Conservation (phyloP, 2,113 vertebrate species). For the Hemiprocne comata region DNA sequence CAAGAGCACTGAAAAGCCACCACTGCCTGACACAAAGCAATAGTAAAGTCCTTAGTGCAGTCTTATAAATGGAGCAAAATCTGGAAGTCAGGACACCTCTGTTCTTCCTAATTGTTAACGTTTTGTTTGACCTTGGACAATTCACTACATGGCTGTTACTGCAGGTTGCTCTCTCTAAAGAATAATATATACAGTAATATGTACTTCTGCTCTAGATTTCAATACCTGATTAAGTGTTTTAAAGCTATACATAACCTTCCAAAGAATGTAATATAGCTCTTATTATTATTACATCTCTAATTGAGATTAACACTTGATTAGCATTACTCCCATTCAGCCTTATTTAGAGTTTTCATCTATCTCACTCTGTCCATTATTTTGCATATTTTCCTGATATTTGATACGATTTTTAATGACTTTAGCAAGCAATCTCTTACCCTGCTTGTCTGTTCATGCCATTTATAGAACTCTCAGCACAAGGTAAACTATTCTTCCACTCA, state of each 20-base stretch:
- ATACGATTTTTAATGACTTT: background rate
- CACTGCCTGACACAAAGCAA: background rate
- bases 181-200: background rate
- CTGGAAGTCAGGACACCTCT: background rate
- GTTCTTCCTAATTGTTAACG: background rate
- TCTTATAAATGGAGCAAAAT: background rate
- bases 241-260: background rate
- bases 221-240: background rate
- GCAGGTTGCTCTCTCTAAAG: background rate
- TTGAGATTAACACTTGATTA: background rate
- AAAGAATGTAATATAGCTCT: background rate
- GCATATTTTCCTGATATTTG: background rate
- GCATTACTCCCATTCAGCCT: background rate
- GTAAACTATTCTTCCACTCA: background rate
- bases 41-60: background rate
- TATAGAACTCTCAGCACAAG: background rate
- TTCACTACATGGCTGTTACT: background rate
- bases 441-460: background rate
- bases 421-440: background rate
- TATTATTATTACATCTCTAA: background rate
- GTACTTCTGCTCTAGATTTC: background rate
- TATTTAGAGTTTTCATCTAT: background rate
- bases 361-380: background rate
- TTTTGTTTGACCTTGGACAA: background rate
- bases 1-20: background rate